Evolutionary conservation across 1,140 invertebrate species (phyloP).

Genomic region (Sminthurinus signatus): DNA sequence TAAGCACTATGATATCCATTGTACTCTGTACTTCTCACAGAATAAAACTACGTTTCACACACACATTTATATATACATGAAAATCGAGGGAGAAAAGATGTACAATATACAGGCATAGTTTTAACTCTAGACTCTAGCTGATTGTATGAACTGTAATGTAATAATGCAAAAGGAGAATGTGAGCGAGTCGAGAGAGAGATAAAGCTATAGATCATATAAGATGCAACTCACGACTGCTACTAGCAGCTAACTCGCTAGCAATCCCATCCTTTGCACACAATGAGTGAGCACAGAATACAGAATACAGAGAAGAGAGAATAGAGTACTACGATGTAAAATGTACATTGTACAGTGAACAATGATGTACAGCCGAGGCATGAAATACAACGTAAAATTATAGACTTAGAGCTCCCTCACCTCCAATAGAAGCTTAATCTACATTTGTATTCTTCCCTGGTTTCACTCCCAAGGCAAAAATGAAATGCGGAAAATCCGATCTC

Average conservation of each 20-base stretch:
- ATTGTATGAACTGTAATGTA: too few relatives aligned
- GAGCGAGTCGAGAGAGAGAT: not conserved
- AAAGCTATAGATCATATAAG: conserved; percentile 10
- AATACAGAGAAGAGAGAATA: conserved; percentile 9
- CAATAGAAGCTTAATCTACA: conserved; percentile 27
- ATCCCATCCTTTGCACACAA: too few relatives aligned
- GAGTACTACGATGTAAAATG: too few relatives aligned
- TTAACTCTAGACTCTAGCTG: too few relatives aligned
- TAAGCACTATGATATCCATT: too few relatives aligned
- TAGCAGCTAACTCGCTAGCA: too few relatives aligned
- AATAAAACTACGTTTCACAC: too few relatives aligned
- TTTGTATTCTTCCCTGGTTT: conserved; percentile 27
- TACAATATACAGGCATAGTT: too few relatives aligned
- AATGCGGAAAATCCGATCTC: conserved; percentile 6
- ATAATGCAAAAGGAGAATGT: not conserved
- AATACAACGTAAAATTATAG: conserved; percentile 22
- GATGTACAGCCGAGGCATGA: not conserved
- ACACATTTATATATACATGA: too few relatives aligned
- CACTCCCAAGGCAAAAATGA: conserved; percentile 15
- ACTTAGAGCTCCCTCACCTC: conserved; percentile 23
- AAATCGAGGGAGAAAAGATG: too few relatives aligned
- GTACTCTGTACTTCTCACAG: too few relatives aligned
- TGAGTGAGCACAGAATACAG: too few relatives aligned
- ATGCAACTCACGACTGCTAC: conserved; percentile 9
- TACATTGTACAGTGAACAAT: not conserved